A percentile compares a stretch with the other conserved stretches of the same genome.
Conservation (phyloP, 2,888 invertebrate species). For the Nomada hirtipes region DNA sequence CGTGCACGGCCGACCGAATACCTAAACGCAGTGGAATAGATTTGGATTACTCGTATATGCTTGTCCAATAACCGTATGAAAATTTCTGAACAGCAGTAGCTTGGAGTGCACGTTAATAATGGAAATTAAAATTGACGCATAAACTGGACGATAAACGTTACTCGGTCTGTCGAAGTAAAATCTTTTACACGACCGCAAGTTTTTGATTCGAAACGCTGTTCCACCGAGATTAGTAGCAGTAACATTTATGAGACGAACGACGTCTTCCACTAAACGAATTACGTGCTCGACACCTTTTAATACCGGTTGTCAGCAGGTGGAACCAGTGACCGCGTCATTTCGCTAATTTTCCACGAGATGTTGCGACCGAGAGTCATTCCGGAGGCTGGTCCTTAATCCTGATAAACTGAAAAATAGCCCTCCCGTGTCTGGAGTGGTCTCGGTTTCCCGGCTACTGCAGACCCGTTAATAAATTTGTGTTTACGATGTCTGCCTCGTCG, state of each 20-base stretch:
- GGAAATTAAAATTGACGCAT: too few species aligned
- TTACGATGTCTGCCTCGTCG: slow-evolving; percentile 72
- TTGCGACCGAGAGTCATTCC: slow-evolving; percentile 17
- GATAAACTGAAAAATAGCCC: slow-evolving; percentile 66
- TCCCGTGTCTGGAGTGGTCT: slow-evolving; percentile 19
- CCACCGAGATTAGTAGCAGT: not conserved
- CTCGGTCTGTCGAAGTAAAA: slow-evolving; percentile 1
- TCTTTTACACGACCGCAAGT: not conserved
- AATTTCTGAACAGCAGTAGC: too few species aligned
- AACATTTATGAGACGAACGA: slow-evolving; percentile 13
- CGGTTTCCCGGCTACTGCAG: slow-evolving; percentile 59
- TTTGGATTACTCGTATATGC: not conserved
- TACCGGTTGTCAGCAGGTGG: slow-evolving; percentile 10
- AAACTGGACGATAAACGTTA: too few species aligned
- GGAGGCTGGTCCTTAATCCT: slow-evolving; percentile 70
- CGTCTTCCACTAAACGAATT: slow-evolving; percentile 38
- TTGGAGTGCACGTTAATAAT: too few species aligned
- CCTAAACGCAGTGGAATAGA: not conserved
- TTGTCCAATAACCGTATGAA: too few species aligned
- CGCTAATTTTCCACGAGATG: slow-evolving; percentile 56
- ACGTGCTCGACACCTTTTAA: slow-evolving; percentile 38
- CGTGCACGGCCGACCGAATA: not conserved
- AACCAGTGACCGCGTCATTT: slow-evolving; percentile 19
- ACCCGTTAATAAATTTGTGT: slow-evolving; percentile 80
- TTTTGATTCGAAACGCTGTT: slow-evolving; percentile 17